Percentiles rank a stretch among this genome's conserved stretches.
These are phyloP conservation scores for Guaruba guarouba DNA, from an alignment of 2,113 vertebrate species.

Conservation along the genomic window DNA sequence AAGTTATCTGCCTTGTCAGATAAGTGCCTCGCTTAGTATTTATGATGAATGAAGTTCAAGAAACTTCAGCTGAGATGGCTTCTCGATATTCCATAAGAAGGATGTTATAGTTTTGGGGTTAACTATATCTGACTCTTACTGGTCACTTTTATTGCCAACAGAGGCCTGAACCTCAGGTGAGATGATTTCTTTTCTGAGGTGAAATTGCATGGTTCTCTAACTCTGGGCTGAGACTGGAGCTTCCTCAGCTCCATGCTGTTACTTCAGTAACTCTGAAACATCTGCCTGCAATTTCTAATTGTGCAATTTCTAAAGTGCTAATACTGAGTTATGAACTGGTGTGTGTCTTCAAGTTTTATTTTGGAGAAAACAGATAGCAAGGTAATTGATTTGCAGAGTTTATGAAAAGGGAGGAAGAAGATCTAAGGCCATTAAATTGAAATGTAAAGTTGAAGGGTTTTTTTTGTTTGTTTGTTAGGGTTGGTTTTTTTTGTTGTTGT, in stretches of 20 bases:
- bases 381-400: neutral
- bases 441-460: neutral
- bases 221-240: neutral
- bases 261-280: neutral
- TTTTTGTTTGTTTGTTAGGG: neutral
- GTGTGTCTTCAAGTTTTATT: neutral
- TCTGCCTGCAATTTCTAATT: neutral
- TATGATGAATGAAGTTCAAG: neutral
- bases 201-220: neutral
- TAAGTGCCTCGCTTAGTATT: neutral
- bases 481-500: neutral
- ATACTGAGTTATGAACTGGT: neutral
- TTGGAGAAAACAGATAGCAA: neutral
- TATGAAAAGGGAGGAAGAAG: neutral
- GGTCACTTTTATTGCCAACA: neutral
- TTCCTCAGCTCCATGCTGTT: neutral
- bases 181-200: neutral
- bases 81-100: neutral
- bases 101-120: neutral
- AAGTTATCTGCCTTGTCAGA: neutral
- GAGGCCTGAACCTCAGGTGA: neutral
- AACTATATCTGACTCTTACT: neutral
- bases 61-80: neutral
- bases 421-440: neutral
- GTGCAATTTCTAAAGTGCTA: no score